Evolutionary conservation across 2,888 invertebrate species (phyloP).

Genomic region (Hymenopus coronatus): DNA sequence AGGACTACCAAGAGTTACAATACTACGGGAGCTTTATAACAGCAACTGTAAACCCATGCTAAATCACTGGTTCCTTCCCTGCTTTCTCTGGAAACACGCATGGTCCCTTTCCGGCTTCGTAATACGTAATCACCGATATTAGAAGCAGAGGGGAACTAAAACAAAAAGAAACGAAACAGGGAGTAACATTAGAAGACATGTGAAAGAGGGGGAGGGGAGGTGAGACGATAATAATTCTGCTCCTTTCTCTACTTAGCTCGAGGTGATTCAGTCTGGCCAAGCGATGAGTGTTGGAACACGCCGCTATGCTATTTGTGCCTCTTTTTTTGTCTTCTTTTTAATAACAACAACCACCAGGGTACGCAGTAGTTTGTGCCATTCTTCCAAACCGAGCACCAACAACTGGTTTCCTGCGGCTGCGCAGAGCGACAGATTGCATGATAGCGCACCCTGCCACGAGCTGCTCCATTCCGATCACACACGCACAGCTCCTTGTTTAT

Average conservation of each 20-base stretch:
- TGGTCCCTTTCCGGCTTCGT: not conserved
- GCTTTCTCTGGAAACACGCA: not conserved
- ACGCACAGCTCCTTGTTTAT: not conserved
- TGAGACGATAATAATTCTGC: not conserved
- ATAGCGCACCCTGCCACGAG: not conserved
- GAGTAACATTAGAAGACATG: not conserved
- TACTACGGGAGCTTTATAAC: no score
- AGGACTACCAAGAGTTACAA: no score
- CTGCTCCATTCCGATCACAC: not conserved
- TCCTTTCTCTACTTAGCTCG: not conserved
- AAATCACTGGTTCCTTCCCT: not conserved
- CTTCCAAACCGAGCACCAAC: not conserved
- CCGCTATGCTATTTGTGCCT: not conserved
- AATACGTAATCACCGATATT: not conserved
- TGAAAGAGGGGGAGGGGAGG: not conserved
- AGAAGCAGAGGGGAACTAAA: not conserved
- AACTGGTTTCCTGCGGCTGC: not conserved
- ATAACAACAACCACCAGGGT: not conserved
- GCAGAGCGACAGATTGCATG: slow-evolving; percentile 16
- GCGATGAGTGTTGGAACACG: not conserved
- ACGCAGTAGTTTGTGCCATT: not conserved
- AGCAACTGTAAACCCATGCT: not conserved
- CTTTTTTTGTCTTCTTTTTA: not conserved
- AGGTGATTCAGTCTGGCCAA: not conserved
- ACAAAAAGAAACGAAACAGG: not conserved